Conservation (phyloP, 1,140 invertebrate genomes). For the Dryas iulia region DNA sequence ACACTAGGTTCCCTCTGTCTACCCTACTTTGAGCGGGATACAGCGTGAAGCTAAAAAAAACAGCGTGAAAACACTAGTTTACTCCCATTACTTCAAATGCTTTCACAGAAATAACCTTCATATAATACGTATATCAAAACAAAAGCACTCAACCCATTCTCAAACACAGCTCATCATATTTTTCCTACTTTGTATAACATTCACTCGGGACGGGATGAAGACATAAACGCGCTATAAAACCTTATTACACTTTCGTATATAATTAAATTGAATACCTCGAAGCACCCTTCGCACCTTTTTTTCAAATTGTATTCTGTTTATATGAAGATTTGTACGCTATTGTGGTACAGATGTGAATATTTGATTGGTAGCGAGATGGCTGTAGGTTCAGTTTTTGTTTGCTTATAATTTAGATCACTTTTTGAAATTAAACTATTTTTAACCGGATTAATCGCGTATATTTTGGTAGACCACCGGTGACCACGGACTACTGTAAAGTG, state of each 20-base stretch:
- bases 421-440: no score
- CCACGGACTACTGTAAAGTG: no score
- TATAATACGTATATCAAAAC: background rate
- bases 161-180: background rate
- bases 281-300: background rate
- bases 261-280: constrained; percentile 13
- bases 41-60: no score
- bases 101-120: no score
- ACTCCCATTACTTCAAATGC: background rate
- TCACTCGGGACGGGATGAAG: background rate
- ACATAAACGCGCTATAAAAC: constrained; percentile 16
- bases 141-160: background rate
- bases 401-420: no score
- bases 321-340: background rate
- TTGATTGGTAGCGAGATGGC: no score
- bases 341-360: no score
- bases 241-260: constrained; percentile 7
- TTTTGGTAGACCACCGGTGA: no score
- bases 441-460: no score
- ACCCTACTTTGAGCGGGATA: no score
- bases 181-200: constrained; percentile 3
- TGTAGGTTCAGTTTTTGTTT: no score
- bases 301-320: constrained; percentile 7
- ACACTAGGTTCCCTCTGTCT: no score
- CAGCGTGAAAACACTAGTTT: background rate